phyloP scores from a whole-genome alignment of 2,888 invertebrate genomes.

The Harpalus rubripes region DNA sequence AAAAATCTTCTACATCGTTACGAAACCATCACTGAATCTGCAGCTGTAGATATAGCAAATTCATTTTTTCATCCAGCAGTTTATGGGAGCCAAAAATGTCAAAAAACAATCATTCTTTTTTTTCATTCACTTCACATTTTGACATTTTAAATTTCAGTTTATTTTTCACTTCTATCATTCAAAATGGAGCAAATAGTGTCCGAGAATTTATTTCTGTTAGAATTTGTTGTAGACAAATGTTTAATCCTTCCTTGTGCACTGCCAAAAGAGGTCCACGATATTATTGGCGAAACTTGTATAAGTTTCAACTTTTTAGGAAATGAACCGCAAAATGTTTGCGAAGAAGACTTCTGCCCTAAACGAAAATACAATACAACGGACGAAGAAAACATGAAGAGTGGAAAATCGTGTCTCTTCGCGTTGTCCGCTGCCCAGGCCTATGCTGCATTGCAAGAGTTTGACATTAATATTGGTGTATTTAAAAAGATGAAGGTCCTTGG shows the following conservation, averaged over 20 bases:
- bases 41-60: no score
- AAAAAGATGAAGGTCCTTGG: conserved; percentile 82
- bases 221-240: conserved; percentile 82
- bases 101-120: no score
- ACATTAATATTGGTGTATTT: conserved; percentile 80
- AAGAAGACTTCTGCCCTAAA: conserved; percentile 78
- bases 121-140: background rate
- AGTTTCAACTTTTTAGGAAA: conserved; percentile 81
- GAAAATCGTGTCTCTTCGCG: conserved; percentile 85
- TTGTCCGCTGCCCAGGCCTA: conserved; percentile 79
- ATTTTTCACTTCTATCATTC: background rate
- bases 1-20: no score
- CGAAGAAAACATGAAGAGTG: conserved; percentile 80
- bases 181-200: conserved; percentile 77
- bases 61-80: no score
- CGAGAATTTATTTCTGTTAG: conserved; percentile 82
- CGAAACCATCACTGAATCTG: no score
- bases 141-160: background rate
- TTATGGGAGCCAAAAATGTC: no score
- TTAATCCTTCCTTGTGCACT: conserved; percentile 77
- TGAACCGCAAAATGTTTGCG: conserved; percentile 82
- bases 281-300: conserved; percentile 80
- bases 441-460: conserved; percentile 79
- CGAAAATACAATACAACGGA: conserved; percentile 73
- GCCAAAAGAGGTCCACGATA: conserved; percentile 77